Evolutionary conservation across 2,797 vertebrate species (phyloP).

Genomic region (Phataginus tetradactyla): DNA sequence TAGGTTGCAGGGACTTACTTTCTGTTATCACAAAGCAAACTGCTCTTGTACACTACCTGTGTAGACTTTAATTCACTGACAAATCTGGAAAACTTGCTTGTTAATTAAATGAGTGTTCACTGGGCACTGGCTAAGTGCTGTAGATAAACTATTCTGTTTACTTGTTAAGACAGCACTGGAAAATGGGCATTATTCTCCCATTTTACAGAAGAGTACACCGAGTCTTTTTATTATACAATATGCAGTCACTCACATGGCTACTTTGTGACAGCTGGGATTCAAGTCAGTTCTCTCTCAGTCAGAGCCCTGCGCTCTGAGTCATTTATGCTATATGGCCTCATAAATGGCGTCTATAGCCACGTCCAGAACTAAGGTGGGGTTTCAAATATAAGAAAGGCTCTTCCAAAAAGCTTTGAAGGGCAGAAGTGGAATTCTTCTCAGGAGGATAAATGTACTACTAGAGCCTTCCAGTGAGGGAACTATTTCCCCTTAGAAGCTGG

Average conservation of each 20-base stretch:
- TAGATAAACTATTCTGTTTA: conserved; percentile 20
- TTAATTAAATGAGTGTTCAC: neutral
- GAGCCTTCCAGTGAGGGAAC: neutral
- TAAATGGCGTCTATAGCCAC: neutral
- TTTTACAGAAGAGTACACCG: conserved; percentile 28
- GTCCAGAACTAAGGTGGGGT: neutral
- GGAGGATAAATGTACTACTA: neutral
- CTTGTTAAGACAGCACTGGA: neutral
- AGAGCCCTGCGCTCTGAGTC: neutral
- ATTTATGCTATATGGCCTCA: neutral
- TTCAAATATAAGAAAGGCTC: neutral
- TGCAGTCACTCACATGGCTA: neutral
- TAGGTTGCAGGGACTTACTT: neutral
- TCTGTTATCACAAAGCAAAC: neutral
- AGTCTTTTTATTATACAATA: neutral
- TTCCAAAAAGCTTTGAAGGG: neutral
- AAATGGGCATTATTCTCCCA: neutral
- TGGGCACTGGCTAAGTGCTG: neutral
- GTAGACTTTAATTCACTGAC: neutral
- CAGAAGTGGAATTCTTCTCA: neutral
- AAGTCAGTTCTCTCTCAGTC: neutral
- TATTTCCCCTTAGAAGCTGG: neutral
- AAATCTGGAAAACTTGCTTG: neutral
- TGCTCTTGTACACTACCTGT: neutral
- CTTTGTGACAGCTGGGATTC: neutral